phyloP scores from a whole-genome alignment of 2,888 invertebrate species.

The Andricus curvator region DNA sequence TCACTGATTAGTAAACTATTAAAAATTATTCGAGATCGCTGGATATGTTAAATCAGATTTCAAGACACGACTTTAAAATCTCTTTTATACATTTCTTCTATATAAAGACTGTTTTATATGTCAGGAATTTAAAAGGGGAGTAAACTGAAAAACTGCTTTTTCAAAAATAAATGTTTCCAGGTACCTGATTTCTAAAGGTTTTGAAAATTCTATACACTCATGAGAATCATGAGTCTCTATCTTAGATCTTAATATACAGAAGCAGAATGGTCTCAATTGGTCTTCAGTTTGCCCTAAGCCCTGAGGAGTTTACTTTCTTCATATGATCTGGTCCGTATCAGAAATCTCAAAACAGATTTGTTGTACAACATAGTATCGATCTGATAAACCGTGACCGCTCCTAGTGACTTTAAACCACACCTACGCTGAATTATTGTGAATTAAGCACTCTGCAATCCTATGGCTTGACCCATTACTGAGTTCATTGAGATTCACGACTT shows the following conservation, averaged over 20 bases:
- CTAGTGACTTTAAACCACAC: slow-evolving; percentile 49
- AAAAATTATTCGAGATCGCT: too few species aligned
- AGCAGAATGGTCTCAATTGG: not conserved
- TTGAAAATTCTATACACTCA: not conserved
- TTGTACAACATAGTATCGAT: slow-evolving; percentile 44
- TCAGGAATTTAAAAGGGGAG: too few species aligned
- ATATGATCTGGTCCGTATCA: slow-evolving; percentile 6
- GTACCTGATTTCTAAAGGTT: not conserved
- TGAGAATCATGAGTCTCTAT: not conserved
- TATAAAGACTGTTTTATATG: too few species aligned
- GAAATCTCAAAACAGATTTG: slow-evolving; percentile 41
- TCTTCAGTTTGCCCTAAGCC: slow-evolving; percentile 12
- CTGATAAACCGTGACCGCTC: slow-evolving; percentile 47
- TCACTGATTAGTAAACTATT: too few species aligned
- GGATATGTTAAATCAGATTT: too few species aligned
- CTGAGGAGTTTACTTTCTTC: slow-evolving; percentile 3
- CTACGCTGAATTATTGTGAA: slow-evolving; percentile 40
- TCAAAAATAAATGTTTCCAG: too few species aligned
- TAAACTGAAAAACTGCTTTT: too few species aligned
- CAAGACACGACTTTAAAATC: too few species aligned
- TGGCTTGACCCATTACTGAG: slow-evolving; percentile 23
- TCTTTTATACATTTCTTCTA: too few species aligned
- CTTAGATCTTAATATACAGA: slow-evolving; percentile 8
- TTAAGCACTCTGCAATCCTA: slow-evolving; percentile 36
- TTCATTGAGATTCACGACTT: slow-evolving; percentile 14